Evolutionary conservation across 2,797 vertebrate species (phyloP).

Genomic region (Selene dorsalis): DNA sequence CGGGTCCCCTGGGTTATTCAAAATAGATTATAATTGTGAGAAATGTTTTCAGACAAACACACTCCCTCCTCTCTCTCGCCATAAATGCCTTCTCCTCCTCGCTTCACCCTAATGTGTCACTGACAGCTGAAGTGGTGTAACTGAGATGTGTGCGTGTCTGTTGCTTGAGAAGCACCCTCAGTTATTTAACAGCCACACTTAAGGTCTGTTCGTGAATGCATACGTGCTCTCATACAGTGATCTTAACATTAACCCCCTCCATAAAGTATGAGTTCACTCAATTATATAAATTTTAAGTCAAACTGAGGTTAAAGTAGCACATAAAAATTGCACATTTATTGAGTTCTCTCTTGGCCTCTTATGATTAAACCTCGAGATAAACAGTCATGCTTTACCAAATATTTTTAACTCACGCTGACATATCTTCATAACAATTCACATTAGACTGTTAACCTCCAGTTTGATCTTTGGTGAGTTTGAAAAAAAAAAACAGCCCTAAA

Average conservation of each 20-base stretch:
- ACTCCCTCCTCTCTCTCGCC: constrained; percentile 23
- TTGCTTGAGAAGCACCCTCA: background rate
- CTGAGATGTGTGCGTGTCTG: constrained; percentile 10
- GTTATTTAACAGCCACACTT: constrained; percentile 18
- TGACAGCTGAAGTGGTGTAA: constrained; percentile 22
- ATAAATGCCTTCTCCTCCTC: constrained; percentile 20
- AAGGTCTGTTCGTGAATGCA: constrained; percentile 20
- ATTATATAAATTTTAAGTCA: background rate
- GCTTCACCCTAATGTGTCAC: background rate
- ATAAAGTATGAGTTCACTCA: background rate
- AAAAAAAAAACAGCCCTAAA: too few relatives aligned
- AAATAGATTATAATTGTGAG: constrained; percentile 68
- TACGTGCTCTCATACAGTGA: background rate
- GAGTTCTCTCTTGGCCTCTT: background rate
- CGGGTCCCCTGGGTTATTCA: constrained; percentile 59
- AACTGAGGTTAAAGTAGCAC: background rate
- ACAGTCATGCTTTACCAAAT: background rate
- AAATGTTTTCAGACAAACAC: constrained; percentile 53
- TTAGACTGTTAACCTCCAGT: too few relatives aligned
- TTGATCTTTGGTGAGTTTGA: too few relatives aligned
- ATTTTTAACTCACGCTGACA: background rate
- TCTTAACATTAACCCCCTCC: background rate
- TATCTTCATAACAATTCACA: background rate
- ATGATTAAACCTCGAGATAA: background rate
- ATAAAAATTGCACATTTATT: background rate